A percentile compares a stretch with the other conserved stretches of the same genome.
Evolutionary conservation across 1,140 invertebrate species (phyloP).

Genomic region (Conus betulinus): DNA sequence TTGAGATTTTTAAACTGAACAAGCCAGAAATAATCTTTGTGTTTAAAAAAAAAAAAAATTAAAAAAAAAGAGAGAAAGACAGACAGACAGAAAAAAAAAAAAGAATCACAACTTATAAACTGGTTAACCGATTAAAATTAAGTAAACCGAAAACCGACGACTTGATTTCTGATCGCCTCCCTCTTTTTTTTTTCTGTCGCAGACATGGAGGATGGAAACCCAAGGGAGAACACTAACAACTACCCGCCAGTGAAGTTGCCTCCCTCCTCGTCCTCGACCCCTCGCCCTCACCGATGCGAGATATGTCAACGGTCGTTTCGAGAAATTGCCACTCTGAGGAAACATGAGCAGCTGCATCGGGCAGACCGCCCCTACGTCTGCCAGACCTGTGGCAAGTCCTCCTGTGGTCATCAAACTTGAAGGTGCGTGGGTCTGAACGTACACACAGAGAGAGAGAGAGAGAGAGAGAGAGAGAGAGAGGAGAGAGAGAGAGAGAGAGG

Average conservation of each 20-base stretch:
- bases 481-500: too few species aligned
- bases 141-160: too few species aligned
- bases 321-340: constrained; percentile 77
- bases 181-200: constrained; percentile 27
- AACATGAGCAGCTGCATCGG: constrained; percentile 73
- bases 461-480: too few species aligned
- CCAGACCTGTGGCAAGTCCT: constrained; percentile 72
- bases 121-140: too few species aligned
- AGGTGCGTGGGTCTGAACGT: constrained; percentile 33
- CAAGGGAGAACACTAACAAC: constrained; percentile 39
- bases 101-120: too few species aligned
- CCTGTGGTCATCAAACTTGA: constrained; percentile 70
- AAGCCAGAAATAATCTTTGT: too few species aligned
- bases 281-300: constrained; percentile 92
- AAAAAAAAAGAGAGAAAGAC: too few species aligned
- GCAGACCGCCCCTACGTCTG: constrained; percentile 73
- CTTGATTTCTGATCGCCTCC: too few species aligned
- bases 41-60: too few species aligned
- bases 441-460: not conserved
- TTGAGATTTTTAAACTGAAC: too few species aligned
- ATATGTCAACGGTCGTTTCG: constrained; percentile 84
- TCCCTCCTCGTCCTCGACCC: constrained; percentile 78
- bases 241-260: constrained; percentile 39
- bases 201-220: constrained; percentile 57
- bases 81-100: too few species aligned